Conservation (phyloP, 2,797 vertebrate species). For the Acrocephalus scirpaceus region DNA sequence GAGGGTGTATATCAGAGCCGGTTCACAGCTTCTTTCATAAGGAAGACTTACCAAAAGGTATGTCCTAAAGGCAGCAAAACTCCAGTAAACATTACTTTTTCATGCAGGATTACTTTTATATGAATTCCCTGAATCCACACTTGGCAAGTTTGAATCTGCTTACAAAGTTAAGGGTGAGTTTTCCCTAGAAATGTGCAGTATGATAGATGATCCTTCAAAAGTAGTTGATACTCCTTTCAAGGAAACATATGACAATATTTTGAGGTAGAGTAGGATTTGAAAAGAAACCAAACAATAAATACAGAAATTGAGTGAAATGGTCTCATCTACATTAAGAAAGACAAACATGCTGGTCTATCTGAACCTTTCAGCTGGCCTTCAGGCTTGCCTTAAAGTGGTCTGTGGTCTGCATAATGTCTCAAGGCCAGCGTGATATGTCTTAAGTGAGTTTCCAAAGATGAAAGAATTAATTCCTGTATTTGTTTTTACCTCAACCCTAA, state of each 20-base stretch:
- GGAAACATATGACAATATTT: neutral
- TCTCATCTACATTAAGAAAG: neutral
- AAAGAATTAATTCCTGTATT: neutral
- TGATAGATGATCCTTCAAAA: neutral
- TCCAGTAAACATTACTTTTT: neutral
- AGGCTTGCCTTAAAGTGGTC: neutral
- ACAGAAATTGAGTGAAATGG: neutral
- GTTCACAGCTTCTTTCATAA: neutral
- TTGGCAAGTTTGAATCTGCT: neutral
- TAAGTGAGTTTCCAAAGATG: neutral
- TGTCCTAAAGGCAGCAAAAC: neutral
- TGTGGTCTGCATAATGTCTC: neutral
- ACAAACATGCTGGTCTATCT: neutral
- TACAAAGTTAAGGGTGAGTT: neutral
- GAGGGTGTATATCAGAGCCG: neutral
- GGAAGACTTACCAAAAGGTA: neutral
- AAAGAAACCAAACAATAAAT: neutral
- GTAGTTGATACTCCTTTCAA: neutral
- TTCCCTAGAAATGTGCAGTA: neutral
- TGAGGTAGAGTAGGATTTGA: neutral
- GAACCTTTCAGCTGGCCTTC: neutral
- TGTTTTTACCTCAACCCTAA: neutral
- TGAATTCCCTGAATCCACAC: neutral
- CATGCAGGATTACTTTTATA: neutral
- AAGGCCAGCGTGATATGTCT: neutral